Base-by-base conservation (phyloP, 1,140 invertebrate species). In the Magallana ariakensis region DNA sequence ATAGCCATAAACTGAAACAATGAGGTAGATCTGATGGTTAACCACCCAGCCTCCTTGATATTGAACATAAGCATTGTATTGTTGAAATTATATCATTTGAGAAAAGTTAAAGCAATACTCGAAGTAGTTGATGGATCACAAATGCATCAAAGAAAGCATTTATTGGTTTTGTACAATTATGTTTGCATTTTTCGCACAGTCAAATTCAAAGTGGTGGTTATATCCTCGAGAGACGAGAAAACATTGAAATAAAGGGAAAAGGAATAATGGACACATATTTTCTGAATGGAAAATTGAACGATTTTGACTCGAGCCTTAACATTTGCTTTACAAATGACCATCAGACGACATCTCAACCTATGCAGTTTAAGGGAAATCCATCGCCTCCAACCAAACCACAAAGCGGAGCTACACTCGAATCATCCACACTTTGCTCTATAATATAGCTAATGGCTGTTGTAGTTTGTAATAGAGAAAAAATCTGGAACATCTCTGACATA, bases 221-320 rank as follows among this genome's bases (percentile, higher is more conserved):
- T 85, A n/a, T 62, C 5, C 85, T 90, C 26, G 84, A 83, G 13
- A 46, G n/a, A n/a, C 85, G 91, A 58, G 91, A 91, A 33, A 85
- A 88, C 8, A 82, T 90, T 16, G 85, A 89, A 7, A 86, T 92
- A 26, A 92, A 95, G 91, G 94, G 94, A 16, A 95, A 95, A 90
- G 94, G 92, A 56, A 81, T 88, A 11, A 93, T 95, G 93, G 90
- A 90, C 80, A 95, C 94, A 0, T 94, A 94, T 86, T 95, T 95
- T 87, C 87, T 95, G 33, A 85, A 85, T 70, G 83, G 83, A 16
- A 46, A 33, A 9, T 66, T 16, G 4, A 53, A 5, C 54, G 54
- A 62, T 26, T 22, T 62, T 22, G 22, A 19, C 54, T 0, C 82
- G n/a, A 33, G n/a, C 13, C 33, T 1, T 46, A 62, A 16, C 60